Conservation (phyloP, 1,140 invertebrate species). For the Drosophila littoralis region DNA sequence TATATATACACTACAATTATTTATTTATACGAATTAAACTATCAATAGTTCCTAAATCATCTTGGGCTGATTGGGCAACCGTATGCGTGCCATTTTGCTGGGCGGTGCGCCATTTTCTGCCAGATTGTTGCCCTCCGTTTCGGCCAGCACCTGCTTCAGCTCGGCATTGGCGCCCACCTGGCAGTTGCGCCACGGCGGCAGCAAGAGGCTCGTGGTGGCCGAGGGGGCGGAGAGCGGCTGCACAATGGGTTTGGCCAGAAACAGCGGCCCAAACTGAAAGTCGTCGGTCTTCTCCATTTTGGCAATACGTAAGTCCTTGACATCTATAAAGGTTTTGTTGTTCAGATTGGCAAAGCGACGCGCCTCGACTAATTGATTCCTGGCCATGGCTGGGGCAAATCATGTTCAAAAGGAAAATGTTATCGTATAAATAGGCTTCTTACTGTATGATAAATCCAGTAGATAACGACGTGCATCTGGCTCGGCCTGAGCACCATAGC, state of each 20-base stretch:
- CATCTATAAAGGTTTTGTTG: conserved; percentile 10
- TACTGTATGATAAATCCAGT: conserved; percentile 34
- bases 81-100: neutral
- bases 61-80: neutral
- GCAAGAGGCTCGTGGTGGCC: conserved; percentile 4
- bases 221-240: conserved; percentile 14
- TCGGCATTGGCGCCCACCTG: conserved; percentile 25
- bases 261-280: neutral
- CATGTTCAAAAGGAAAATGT: neutral
- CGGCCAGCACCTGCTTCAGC: conserved; percentile 12
- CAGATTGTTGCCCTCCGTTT: neutral
- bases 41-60: neutral
- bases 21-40: neutral
- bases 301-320: conserved; percentile 10
- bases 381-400: conserved; percentile 16
- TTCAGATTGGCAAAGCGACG: conserved; percentile 26
- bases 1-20: too few relatives aligned
- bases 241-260: conserved; percentile 8
- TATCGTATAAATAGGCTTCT: neutral
- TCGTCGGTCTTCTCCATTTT: conserved; percentile 22
- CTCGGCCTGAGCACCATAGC: neutral
- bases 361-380: conserved; percentile 18
- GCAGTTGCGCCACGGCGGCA: conserved; percentile 38
- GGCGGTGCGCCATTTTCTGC: neutral
- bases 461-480: conserved; percentile 10